A percentile compares a stretch with the other conserved stretches of the same genome.
Conservation (phyloP, 2,888 invertebrate genomes). For the Habrosyne pyritoides region DNA sequence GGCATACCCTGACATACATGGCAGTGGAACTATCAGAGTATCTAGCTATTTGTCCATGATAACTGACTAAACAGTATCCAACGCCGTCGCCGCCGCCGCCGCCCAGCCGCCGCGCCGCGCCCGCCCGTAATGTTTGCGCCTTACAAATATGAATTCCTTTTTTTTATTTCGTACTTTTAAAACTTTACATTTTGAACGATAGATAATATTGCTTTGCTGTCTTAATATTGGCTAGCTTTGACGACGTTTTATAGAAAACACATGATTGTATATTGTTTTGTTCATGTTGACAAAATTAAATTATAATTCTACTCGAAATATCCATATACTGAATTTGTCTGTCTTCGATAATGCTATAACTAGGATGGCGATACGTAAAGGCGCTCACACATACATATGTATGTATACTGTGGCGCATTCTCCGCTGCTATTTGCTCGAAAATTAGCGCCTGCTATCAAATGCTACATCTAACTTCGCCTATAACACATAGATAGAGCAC, state of each 20-base stretch:
- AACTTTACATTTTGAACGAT: constrained; percentile 37
- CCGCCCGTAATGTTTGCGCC: constrained; percentile 70
- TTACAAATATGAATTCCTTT: constrained; percentile 50
- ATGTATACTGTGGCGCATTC: too few relatives aligned
- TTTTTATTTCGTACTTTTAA: constrained; percentile 31
- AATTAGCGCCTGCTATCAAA: constrained; percentile 79
- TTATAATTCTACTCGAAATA: not conserved
- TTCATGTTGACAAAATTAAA: not conserved
- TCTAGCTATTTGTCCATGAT: constrained; percentile 69
- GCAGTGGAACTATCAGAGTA: constrained; percentile 33
- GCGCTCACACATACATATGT: not conserved
- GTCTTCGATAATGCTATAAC: not conserved
- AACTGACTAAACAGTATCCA: constrained; percentile 60
- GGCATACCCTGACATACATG: constrained; percentile 19
- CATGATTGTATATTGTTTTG: not conserved
- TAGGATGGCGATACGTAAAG: not conserved
- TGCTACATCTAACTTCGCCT: constrained; percentile 69
- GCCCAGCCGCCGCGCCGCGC: constrained; percentile 58
- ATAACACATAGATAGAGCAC: constrained; percentile 70
- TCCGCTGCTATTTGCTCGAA: constrained; percentile 48
- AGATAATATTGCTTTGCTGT: constrained; percentile 17
- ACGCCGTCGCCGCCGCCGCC: constrained; percentile 31
- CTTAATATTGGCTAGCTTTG: too few relatives aligned
- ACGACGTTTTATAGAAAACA: too few relatives aligned
- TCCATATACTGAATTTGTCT: not conserved